Evolutionary conservation across 1,140 invertebrate genomes (phyloP), one percentile per base, ranked within the genome.

Genomic region (Bombyx mori): DNA sequence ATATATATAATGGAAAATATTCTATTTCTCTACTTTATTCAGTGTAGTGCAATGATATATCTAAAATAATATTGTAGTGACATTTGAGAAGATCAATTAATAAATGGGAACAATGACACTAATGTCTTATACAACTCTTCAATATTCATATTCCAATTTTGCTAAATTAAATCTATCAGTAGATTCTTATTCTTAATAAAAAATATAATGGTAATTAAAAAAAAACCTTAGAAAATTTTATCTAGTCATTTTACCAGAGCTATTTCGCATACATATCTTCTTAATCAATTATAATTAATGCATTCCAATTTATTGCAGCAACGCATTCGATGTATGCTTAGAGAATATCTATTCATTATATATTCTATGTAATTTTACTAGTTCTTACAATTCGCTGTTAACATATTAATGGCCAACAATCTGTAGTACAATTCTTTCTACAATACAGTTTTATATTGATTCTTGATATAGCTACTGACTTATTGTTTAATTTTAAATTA

Each of bases 301-400:
- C 81, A 84, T 84, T 84, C 81, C 81, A 84, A 72, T 74, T 55
- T 73, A 75, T 51, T 53, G 57, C 61, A 58, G 54, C 52, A 51
- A 46, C 53, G 47, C 43, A 55, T 62, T 35, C 26, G 26, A 35
- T 35, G 26, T 35, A 35, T 35, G 26, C 26, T 35, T 35, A 35
- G 26, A 35, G 4, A 35, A 35, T 35, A 35, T 35, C 26, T 35
- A 35, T 35, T 35, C 26, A 35, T 35, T 3, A 35, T 35, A 35
- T 35, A 35, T 35, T 35, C 26, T 35, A 35, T 35, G 26, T 35
- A 35, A 35, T 35, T 35, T 35, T 35, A 35, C 26, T 35, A 35
- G 26, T 35, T 35, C 26, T 35, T 35, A 35, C 26, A 35, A 35
- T 1, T 35, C 26, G 26, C 26, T 35, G 26, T 35, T 35, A 35